A percentile compares a stretch with the other conserved stretches of the same genome.
phyloP scores from a whole-genome alignment of 1,140 invertebrate species.

The Medauroidea extradentata region DNA sequence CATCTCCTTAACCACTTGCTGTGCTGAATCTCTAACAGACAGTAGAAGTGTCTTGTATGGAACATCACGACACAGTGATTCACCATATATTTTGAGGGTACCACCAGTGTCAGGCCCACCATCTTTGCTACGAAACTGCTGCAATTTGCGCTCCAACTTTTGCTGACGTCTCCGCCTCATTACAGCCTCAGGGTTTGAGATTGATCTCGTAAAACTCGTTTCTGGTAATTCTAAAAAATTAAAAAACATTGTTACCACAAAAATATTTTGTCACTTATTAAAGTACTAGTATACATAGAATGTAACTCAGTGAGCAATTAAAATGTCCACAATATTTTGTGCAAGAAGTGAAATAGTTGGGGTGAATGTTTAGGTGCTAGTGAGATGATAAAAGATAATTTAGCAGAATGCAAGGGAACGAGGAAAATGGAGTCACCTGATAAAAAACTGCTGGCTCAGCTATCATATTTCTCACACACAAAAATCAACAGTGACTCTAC shows the following conservation, averaged over 20 bases:
- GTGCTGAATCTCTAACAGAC: conserved; percentile 87
- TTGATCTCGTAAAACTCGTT: conserved; percentile 95
- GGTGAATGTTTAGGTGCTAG: no score
- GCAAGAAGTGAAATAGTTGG: neutral
- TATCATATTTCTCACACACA: no score
- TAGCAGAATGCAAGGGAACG: neutral
- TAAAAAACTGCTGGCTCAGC: no score
- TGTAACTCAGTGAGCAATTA: neutral
- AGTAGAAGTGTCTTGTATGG: conserved; percentile 97
- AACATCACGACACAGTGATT: conserved; percentile 92
- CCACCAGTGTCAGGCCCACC: conserved; percentile 69
- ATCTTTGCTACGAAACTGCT: conserved; percentile 87
- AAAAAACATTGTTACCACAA: neutral
- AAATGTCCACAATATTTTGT: neutral
- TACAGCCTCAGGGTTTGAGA: conserved; percentile 98
- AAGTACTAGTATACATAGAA: neutral
- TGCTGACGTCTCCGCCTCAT: conserved; percentile 96
- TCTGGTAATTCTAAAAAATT: conserved; percentile 80
- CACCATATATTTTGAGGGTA: conserved; percentile 97
- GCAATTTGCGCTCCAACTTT: conserved; percentile 93
- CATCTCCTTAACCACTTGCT: conserved; percentile 91
- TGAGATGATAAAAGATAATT: neutral
- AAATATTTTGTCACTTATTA: neutral
- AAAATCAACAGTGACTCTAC: no score
- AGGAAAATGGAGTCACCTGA: neutral